Percentiles rank a stretch among this genome's conserved stretches.
phyloP scores from a whole-genome alignment of 2,113 vertebrate species.

The Rhinopomastus cyanomelas region DNA sequence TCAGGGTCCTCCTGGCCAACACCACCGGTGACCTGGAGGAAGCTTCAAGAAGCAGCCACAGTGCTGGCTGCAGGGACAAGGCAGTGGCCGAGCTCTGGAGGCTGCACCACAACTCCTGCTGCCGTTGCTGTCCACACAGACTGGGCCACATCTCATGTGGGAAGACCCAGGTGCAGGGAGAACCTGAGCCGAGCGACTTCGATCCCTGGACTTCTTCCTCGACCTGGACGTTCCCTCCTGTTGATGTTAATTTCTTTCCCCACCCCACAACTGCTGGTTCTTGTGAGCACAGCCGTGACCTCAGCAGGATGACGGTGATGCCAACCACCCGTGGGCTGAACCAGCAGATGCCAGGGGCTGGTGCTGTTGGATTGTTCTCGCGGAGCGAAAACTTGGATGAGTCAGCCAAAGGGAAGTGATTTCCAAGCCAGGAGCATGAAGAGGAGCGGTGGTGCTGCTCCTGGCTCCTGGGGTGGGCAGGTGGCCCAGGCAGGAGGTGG shows the following conservation, averaged over 20 bases:
- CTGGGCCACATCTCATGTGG: fast-evolving
- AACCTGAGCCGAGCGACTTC: background rate
- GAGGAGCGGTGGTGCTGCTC: background rate
- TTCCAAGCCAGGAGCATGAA: background rate
- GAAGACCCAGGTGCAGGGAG: fast-evolving
- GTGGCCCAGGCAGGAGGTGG: background rate
- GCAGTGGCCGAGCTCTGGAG: background rate
- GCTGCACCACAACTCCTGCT: fast-evolving
- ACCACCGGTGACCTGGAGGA: fast-evolving
- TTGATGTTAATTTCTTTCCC: fast-evolving
- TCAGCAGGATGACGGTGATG: background rate
- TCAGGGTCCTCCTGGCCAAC: fast-evolving
- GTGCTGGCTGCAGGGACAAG: background rate
- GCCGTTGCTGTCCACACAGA: background rate
- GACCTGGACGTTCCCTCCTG: fast-evolving
- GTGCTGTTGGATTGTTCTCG: background rate
- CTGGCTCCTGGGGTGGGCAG: background rate
- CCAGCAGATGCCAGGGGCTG: background rate
- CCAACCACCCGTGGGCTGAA: background rate
- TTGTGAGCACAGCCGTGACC: fast-evolving
- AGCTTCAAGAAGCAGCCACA: background rate
- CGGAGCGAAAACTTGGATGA: background rate
- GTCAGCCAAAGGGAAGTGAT: background rate
- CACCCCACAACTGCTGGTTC: background rate
- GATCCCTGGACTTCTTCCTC: background rate